These are phyloP conservation scores for Macquaria ambigua DNA, from an alignment of 2,113 vertebrate genomes.

Conservation along the genomic window DNA sequence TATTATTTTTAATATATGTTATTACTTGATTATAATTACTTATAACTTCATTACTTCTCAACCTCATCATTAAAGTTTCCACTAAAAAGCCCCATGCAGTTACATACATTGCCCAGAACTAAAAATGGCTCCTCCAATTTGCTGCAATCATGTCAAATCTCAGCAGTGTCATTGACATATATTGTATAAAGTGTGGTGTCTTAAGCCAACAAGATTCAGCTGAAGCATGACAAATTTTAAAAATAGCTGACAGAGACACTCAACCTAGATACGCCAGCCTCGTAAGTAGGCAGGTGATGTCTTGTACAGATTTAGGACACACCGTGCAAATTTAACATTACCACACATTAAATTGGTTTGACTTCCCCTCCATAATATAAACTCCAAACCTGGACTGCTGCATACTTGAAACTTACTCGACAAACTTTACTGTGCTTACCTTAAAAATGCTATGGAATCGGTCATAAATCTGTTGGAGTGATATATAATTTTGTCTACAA, in stretches of 20 bases:
- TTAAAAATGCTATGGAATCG: background rate
- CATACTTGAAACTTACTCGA: slow-evolving; percentile 10
- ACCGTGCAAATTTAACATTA: slow-evolving; percentile 57
- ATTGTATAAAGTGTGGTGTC: slow-evolving; percentile 26
- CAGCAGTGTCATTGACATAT: slow-evolving; percentile 35
- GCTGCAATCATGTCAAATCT: slow-evolving; percentile 32
- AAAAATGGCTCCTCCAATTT: slow-evolving; percentile 36
- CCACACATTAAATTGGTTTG: slow-evolving; percentile 55
- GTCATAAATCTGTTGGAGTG: slow-evolving; percentile 19
- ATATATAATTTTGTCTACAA: slow-evolving; percentile 16
- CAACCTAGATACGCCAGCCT: slow-evolving; percentile 64
- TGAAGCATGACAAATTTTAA: slow-evolving; percentile 58
- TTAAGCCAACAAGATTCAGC: slow-evolving; percentile 42
- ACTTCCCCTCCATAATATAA: slow-evolving; percentile 24
- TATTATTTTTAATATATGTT: background rate
- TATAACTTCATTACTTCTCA: background rate
- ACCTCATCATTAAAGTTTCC: background rate
- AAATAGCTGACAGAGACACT: slow-evolving; percentile 75
- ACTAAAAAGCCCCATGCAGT: background rate
- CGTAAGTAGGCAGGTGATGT: slow-evolving; percentile 61
- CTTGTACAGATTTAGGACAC: slow-evolving; percentile 67
- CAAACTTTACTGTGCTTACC: slow-evolving; percentile 8
- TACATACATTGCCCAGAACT: background rate
- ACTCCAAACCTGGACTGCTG: background rate
- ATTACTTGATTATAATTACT: too few species aligned